Evolutionary conservation across 2,797 vertebrate species (phyloP).

Genomic region (Artibeus lituratus): DNA sequence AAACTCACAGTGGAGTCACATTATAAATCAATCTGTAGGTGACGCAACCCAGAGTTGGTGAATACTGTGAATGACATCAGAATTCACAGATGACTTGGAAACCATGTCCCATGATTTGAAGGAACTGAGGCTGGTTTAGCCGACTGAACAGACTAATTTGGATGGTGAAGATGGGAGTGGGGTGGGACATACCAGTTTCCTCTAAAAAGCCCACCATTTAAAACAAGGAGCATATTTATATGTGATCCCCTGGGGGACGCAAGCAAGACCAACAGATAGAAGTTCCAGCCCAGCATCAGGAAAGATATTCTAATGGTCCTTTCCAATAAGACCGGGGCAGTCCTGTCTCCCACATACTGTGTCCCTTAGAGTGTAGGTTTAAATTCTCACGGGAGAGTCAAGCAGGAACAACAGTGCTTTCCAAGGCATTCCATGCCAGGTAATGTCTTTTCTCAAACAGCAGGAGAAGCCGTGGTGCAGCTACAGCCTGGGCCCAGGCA

Average conservation of each 20-base stretch:
- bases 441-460: neutral
- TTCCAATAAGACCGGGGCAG: neutral
- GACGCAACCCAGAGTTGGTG: neutral
- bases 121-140: neutral
- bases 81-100: neutral
- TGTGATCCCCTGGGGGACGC: neutral
- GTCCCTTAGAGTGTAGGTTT: neutral
- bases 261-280: neutral
- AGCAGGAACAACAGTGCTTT: neutral
- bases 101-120: neutral
- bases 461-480: neutral
- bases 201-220: neutral
- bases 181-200: neutral
- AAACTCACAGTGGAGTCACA: neutral
- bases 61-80: neutral
- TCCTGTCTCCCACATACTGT: neutral
- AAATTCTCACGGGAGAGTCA: neutral
- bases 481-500: too few relatives aligned
- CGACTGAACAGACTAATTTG: neutral
- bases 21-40: neutral
- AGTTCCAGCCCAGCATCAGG: neutral
- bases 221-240: neutral
- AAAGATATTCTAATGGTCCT: neutral
- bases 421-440: neutral
- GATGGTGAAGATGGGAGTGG: neutral